These are phyloP conservation scores for Ephestia elutella DNA, from an alignment of 1,140 invertebrate genomes.

Conservation along the genomic window DNA sequence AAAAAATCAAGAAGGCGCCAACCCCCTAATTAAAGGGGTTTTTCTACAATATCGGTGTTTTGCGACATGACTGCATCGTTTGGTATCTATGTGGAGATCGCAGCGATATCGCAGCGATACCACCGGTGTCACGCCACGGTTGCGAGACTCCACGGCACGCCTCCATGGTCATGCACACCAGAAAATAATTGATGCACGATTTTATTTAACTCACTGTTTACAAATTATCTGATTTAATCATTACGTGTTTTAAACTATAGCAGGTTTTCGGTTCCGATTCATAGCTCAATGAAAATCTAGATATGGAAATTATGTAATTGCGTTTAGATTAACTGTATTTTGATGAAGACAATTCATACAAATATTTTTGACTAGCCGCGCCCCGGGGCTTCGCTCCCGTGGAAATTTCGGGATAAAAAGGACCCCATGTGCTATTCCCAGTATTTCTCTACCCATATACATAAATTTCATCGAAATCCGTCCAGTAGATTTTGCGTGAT, in stretches of 20 bases:
- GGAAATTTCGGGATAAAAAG: too few species aligned
- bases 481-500: too few species aligned
- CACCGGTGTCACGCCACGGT: constrained; percentile 4
- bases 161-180: background rate
- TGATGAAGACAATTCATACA: too few species aligned
- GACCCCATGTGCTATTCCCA: too few species aligned
- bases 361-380: too few species aligned
- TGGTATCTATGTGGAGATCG: constrained; percentile 15
- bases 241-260: background rate
- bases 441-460: too few species aligned
- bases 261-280: background rate
- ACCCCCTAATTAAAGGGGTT: too few species aligned
- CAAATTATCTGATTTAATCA: background rate
- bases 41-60: background rate
- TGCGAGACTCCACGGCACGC: constrained; percentile 1
- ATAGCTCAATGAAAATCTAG: background rate
- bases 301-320: background rate
- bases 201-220: background rate
- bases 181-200: background rate
- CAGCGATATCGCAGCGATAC: background rate
- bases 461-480: too few species aligned
- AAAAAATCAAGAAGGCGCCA: too few species aligned
- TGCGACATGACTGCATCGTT: background rate
- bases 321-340: background rate
- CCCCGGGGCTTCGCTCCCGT: too few species aligned